Evolutionary conservation across 1,140 invertebrate species (phyloP).

Genomic region (Calephelis virginiensis): DNA sequence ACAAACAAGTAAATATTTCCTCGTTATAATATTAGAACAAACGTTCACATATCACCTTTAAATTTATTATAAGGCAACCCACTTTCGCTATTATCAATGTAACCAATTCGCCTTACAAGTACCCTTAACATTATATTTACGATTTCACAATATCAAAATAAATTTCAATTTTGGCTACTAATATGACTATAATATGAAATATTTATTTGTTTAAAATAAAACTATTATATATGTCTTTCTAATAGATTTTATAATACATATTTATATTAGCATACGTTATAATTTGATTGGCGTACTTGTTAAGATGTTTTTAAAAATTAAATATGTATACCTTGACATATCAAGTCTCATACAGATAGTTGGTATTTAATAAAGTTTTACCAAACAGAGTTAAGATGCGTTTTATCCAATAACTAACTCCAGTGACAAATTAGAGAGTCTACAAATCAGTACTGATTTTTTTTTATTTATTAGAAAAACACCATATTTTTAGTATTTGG

Average conservation of each 20-base stretch:
- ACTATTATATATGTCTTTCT: constrained; percentile 1
- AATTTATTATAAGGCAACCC: too few species aligned
- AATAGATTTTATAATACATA: background rate
- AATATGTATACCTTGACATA: background rate
- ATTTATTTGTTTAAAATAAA: constrained; percentile 8
- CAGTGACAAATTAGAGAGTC: background rate
- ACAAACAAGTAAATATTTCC: too few species aligned
- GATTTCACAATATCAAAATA: background rate
- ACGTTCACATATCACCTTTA: too few species aligned
- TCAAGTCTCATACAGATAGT: background rate
- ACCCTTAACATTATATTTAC: background rate
- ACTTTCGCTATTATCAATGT: too few species aligned
- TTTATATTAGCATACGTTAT: constrained; percentile 1
- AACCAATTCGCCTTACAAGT: too few species aligned
- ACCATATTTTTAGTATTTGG: too few species aligned
- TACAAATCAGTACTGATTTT: background rate
- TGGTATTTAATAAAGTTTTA: background rate
- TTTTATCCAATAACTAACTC: background rate
- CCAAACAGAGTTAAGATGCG: background rate
- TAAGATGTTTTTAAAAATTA: background rate
- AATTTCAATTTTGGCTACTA: background rate
- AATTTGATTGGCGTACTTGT: too few species aligned
- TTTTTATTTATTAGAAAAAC: too few species aligned
- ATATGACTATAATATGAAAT: background rate
- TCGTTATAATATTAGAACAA: too few species aligned